phyloP scores from a whole-genome alignment of 2,113 vertebrate genomes.

The Natator depressus region DNA sequence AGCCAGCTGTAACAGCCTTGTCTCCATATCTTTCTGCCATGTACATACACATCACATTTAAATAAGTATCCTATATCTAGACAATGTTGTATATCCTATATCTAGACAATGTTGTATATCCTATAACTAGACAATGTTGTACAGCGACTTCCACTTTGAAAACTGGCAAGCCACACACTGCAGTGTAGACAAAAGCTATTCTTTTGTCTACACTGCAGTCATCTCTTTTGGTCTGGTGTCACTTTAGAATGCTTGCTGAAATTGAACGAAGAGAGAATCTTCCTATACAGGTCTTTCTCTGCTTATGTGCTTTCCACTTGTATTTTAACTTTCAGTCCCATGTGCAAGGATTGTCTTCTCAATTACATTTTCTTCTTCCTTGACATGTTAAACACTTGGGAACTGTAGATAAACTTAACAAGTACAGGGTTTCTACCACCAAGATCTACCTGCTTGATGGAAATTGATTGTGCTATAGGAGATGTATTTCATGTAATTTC shows the following conservation, averaged over 20 bases:
- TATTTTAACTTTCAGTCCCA: not conserved
- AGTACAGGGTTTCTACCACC: not conserved
- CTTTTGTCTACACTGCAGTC: not conserved
- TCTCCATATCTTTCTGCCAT: not conserved
- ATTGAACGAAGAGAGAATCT: not conserved
- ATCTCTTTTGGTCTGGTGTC: not conserved
- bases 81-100: too few species aligned
- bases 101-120: not conserved
- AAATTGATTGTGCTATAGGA: not conserved
- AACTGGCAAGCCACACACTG: not conserved
- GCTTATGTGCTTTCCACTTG: not conserved
- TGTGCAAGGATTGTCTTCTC: not conserved
- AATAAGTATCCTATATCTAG: not conserved
- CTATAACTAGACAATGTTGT: not conserved
- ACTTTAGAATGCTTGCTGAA: not conserved
- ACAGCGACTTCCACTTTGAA: not conserved
- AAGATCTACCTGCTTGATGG: not conserved
- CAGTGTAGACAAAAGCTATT: not conserved
- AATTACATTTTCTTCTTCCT: slow-evolving; percentile 23
- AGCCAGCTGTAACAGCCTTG: not conserved
- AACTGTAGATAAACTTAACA: not conserved
- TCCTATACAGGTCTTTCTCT: not conserved
- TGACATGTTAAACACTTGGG: slow-evolving; percentile 10
- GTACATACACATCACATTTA: not conserved
- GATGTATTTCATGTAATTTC: not conserved